These are phyloP conservation scores for Pyrrhosoma nymphula DNA, from an alignment of 2,888 invertebrate genomes.

Conservation along the genomic window DNA sequence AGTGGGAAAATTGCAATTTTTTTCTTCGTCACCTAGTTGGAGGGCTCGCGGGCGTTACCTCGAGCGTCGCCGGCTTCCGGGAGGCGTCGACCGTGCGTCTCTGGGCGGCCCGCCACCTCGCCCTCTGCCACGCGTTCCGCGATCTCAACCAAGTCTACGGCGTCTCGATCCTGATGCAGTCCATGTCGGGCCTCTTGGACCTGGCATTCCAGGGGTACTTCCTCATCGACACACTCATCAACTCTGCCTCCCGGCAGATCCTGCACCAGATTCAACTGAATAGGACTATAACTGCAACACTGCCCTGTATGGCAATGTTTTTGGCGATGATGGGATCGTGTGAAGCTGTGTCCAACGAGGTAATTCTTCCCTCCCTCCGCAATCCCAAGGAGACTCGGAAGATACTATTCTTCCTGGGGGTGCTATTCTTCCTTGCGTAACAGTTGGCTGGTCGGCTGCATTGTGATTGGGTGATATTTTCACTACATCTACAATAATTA, in stretches of 20 bases:
- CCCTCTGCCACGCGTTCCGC: neutral
- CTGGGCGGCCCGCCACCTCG: neutral
- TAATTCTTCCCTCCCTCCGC: neutral
- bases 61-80: neutral
- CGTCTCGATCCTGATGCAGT: neutral
- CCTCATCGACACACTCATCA: neutral
- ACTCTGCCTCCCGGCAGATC: neutral
- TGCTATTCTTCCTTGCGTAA: no score
- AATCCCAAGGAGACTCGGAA: no score
- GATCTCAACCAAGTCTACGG: neutral
- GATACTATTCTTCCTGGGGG: no score
- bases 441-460: no score
- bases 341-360: neutral
- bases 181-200: neutral
- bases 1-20: no score
- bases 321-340: neutral
- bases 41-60: neutral
- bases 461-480: no score
- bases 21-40: no score
- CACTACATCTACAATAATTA: no score
- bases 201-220: neutral
- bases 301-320: neutral
- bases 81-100: neutral
- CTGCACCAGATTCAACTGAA: neutral
- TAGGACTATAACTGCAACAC: neutral